Evolutionary conservation across 2,888 invertebrate species (phyloP), one percentile per base, ranked within the genome.

Genomic region (Sarcophaga carnaria): DNA sequence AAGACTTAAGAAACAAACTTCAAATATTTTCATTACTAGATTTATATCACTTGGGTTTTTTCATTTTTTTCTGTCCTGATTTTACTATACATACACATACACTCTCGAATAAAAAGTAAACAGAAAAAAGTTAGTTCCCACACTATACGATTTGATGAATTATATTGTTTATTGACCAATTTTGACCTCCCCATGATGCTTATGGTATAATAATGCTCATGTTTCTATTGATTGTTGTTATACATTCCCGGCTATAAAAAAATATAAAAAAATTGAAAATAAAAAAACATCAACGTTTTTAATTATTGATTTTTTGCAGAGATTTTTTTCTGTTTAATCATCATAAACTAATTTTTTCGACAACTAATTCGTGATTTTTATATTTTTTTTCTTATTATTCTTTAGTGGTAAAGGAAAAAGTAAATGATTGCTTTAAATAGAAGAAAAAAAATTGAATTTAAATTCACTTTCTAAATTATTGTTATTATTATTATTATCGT

Each of bases 301-400:
- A 49, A 63, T 63, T 79, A 71, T 79, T 79, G 71, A 79, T 79
- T 79, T 71, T 64, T 10, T 66, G 64, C 20, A n/a, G 45, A 49
- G 12, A 10, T 25, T 6, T 66, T 75, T 75, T 20, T 63, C n/a
- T 22, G 62, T 83, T 83, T 49, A 80, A 80, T 85, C 84, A 80
- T 85, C 84, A 67, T 49, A 77, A 81, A 77, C 77, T 72, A 85
- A 78, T 80, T 85, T 80, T 85, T 80, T 85, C 77, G 71, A 85
- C 85, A 85, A 85, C 71, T 77, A 80, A 77, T 85, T 85, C 85
- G 85, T 85, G 85, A 85, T 77, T 85, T 85, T 66, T 62, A 27
- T 59, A 66, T 80, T 63, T 63, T 54, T 5, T 37, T 54, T 54
- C 17, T 54, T 17, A 17, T 54, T 54, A 54, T 54, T 54, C 54